phyloP scores from a whole-genome alignment of 2,888 invertebrate species.

The Barypeithes pellucidus region DNA sequence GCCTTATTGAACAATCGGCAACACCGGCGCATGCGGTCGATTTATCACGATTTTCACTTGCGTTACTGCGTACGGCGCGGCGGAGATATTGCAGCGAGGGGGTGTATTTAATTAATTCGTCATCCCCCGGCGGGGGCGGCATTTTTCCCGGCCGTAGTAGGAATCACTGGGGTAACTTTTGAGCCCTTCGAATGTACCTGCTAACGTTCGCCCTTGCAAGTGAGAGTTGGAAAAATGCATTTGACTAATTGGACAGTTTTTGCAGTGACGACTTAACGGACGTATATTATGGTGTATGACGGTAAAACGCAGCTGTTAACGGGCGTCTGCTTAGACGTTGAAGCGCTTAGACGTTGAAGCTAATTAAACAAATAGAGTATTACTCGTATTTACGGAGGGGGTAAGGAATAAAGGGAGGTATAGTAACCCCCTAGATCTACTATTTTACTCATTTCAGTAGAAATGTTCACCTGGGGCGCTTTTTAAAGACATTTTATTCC shows the following conservation, averaged over 20 bases:
- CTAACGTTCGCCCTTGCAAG: background rate
- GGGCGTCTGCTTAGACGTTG: too few relatives aligned
- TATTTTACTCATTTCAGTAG: too few relatives aligned
- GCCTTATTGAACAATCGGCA: conserved; percentile 24
- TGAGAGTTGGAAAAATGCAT: background rate
- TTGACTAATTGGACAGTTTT: background rate
- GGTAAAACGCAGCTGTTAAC: too few relatives aligned
- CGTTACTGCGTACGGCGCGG: conserved; percentile 55
- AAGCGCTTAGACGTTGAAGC: too few relatives aligned
- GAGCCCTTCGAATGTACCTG: background rate
- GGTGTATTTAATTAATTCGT: conserved; percentile 47
- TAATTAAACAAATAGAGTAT: too few relatives aligned
- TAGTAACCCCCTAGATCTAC: too few relatives aligned
- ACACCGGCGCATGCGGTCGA: conserved; percentile 61
- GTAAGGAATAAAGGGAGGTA: too few relatives aligned
- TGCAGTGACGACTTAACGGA: background rate
- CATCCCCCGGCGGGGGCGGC: conserved; percentile 21
- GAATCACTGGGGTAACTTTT: conserved; percentile 17
- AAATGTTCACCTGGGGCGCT: too few relatives aligned
- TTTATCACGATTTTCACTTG: conserved; percentile 54
- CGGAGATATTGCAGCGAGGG: conserved; percentile 33
- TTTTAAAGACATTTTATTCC: too few relatives aligned
- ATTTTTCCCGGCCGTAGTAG: conserved; percentile 13
- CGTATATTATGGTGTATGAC: too few relatives aligned
- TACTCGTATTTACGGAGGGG: too few relatives aligned